Percentiles rank a stretch among this genome's conserved stretches.
Evolutionary conservation across 2,797 vertebrate genomes (phyloP).

Genomic region (Anisognathus igniventris): DNA sequence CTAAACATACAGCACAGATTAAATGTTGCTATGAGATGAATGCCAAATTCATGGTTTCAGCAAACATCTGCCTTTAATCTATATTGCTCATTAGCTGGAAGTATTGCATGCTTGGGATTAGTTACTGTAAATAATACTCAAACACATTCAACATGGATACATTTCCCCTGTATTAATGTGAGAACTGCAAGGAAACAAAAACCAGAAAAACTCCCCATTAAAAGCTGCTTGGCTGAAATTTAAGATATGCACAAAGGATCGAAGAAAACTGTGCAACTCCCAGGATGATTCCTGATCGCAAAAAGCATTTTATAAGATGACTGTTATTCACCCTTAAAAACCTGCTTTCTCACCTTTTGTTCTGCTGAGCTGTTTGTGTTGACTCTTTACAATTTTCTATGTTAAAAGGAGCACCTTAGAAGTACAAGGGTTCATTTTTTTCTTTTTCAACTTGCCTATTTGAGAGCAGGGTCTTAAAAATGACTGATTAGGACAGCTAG

Average conservation of each 20-base stretch:
- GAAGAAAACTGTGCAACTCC: not conserved
- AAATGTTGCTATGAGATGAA: not conserved
- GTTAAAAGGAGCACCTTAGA: not conserved
- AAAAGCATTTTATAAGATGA: not conserved
- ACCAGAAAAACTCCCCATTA: not conserved
- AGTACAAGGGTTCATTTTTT: not conserved
- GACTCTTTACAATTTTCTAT: not conserved
- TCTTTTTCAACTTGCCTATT: not conserved
- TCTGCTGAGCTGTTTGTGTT: not conserved
- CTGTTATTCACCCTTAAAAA: not conserved
- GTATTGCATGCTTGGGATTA: not conserved
- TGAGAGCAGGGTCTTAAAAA: not conserved
- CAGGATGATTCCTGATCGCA: not conserved
- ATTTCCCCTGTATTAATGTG: not conserved
- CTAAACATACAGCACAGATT: not conserved
- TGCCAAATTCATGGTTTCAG: not conserved
- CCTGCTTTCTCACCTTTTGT: not conserved
- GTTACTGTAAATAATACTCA: constrained; percentile 7
- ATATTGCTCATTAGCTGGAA: not conserved
- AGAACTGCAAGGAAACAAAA: not conserved
- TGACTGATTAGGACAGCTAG: not conserved
- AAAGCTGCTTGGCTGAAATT: not conserved
- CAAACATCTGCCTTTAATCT: constrained; percentile 10
- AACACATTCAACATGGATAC: not conserved
- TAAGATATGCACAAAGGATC: not conserved